Conservation (phyloP, 2,888 invertebrate species). For the Odontothrips loti region DNA sequence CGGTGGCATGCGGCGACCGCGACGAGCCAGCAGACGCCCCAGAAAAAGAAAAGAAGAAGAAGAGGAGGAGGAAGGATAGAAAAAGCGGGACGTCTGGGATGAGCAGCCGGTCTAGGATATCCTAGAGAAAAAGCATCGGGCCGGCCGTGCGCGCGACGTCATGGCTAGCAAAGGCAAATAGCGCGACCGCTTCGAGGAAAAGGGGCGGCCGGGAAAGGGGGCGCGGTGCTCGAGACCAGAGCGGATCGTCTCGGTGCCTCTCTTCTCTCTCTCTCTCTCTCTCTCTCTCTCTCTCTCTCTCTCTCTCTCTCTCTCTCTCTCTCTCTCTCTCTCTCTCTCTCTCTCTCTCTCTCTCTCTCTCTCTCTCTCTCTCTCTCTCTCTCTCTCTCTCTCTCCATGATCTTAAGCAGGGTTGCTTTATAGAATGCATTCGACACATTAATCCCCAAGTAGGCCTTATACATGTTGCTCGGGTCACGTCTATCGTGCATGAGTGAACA, state of each 20-base stretch:
- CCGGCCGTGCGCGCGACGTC: not conserved
- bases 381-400: not conserved
- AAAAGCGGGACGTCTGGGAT: not conserved
- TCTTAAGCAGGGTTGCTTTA: no score
- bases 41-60: not conserved
- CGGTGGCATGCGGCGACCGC: not conserved
- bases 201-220: not conserved
- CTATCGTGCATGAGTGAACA: no score
- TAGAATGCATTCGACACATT: no score
- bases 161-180: not conserved
- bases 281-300: no score
- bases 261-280: no score
- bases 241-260: not conserved
- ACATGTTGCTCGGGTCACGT: no score
- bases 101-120: not conserved
- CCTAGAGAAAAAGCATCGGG: not conserved
- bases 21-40: not conserved
- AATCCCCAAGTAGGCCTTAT: no score
- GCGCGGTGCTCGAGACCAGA: not conserved
- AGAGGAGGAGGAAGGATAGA: not conserved
- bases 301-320: conserved; percentile 1
- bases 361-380: conserved; percentile 1
- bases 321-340: conserved; percentile 1
- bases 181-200: conserved; percentile 1
- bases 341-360: conserved; percentile 1